phyloP scores from a whole-genome alignment of 1,140 invertebrate genomes.

The Bradynema listronoti region DNA sequence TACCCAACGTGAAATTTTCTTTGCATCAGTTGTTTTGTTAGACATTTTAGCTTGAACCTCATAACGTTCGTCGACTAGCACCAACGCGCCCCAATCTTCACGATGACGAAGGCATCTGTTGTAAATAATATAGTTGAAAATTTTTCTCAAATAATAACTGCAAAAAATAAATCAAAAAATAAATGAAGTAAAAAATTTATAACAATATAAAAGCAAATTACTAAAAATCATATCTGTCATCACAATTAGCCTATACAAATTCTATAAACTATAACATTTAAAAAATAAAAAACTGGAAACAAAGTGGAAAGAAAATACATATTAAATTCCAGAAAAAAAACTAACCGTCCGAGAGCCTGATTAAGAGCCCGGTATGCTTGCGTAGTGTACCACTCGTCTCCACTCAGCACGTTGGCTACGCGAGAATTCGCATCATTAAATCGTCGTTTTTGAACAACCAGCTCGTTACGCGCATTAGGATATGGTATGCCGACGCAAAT shows the following conservation, averaged over 20 bases:
- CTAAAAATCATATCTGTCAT: neutral
- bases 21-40: conserved; percentile 6
- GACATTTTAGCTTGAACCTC: conserved; percentile 1
- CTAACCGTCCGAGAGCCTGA: conserved; percentile 59
- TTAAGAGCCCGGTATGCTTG: conserved; percentile 62
- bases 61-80: conserved; percentile 68
- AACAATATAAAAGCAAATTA: neutral
- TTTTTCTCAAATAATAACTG: conserved; percentile 3
- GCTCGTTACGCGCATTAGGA: conserved; percentile 66
- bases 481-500: conserved; percentile 76
- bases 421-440: conserved; percentile 41
- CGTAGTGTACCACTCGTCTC: conserved; percentile 69
- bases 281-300: neutral
- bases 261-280: too few species aligned
- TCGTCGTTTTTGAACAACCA: conserved; percentile 51
- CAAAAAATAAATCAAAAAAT: neutral
- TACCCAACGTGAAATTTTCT: conserved; percentile 49
- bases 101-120: conserved; percentile 50
- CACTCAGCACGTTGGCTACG: conserved; percentile 61
- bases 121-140: too few species aligned
- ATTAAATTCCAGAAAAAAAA: neutral
- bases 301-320: neutral
- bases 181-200: neutral
- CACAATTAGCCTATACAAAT: too few species aligned
- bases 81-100: conserved; percentile 69